Percentiles rank a stretch among this genome's conserved stretches.
Evolutionary conservation across 2,113 vertebrate species (phyloP).

Genomic region (Pavo muticus): DNA sequence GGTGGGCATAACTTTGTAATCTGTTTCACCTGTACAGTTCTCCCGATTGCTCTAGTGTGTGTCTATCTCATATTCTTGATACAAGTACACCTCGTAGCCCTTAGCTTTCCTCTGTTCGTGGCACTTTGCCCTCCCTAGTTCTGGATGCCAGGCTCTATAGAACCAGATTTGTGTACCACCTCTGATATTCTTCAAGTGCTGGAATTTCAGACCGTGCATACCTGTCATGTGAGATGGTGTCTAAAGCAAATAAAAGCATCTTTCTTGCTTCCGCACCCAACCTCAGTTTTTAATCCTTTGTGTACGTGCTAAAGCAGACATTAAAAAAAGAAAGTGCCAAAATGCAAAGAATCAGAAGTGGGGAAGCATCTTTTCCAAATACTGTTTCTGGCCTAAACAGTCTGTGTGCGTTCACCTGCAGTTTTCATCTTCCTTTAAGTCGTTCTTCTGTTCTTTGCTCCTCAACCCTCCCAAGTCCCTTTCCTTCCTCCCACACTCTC

Average conservation of each 20-base stretch:
- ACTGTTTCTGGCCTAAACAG: background rate
- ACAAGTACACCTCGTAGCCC: background rate
- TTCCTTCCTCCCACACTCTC: constrained; percentile 58
- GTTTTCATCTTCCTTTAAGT: constrained; percentile 47
- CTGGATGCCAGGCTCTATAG: background rate
- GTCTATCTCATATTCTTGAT: background rate
- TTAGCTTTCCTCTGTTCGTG: background rate
- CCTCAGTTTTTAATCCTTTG: background rate
- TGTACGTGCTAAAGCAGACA: background rate
- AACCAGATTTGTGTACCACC: background rate
- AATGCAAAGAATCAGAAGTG: background rate
- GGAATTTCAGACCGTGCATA: background rate
- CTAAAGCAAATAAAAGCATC: background rate
- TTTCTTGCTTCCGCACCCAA: background rate
- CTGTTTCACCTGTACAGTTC: background rate
- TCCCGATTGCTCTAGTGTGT: background rate
- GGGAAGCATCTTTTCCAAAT: background rate
- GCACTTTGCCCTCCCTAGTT: background rate
- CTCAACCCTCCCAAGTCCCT: background rate
- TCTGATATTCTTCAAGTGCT: background rate
- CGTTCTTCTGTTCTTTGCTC: constrained; percentile 28
- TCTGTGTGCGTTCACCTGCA: background rate
- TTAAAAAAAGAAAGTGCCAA: background rate
- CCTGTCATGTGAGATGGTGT: background rate
- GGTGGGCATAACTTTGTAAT: background rate